Conservation (phyloP, 1,140 invertebrate species). For the Zaprionus vittiger region DNA sequence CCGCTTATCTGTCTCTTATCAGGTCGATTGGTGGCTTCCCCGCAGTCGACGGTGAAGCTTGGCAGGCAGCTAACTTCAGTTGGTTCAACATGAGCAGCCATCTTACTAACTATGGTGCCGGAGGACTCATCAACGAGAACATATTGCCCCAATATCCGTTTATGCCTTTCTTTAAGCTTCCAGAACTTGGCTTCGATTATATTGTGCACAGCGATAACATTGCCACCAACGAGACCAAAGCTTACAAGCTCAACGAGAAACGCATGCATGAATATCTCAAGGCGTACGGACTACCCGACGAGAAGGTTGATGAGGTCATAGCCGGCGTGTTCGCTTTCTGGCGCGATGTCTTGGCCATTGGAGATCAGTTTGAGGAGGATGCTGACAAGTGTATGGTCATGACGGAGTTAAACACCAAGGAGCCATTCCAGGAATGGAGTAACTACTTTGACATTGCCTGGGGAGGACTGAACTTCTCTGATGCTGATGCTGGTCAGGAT, state of each 20-base stretch:
- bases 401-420: rapidly evolving
- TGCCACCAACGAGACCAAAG: conserved; percentile 50
- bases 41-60: conserved; percentile 62
- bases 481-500: background rate
- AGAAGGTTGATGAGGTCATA: conserved; percentile 48
- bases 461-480: conserved; percentile 41
- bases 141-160: conserved; percentile 64
- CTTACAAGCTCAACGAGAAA: conserved; percentile 61
- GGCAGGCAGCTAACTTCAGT: conserved; percentile 63
- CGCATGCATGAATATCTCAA: conserved; percentile 64
- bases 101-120: conserved; percentile 63
- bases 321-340: conserved; percentile 67
- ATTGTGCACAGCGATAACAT: conserved; percentile 72
- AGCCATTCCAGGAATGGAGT: conserved; percentile 44
- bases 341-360: conserved; percentile 51
- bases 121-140: conserved; percentile 56
- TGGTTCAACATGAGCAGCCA: conserved; percentile 82
- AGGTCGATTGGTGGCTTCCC: conserved; percentile 76
- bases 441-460: conserved; percentile 73
- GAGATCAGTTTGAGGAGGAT: conserved; percentile 58
- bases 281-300: conserved; percentile 51
- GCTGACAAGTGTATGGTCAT: conserved; percentile 22
- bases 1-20: conserved; percentile 74
- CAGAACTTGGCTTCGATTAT: conserved; percentile 73
- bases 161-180: conserved; percentile 65